A percentile compares a stretch with the other conserved stretches of the same genome.
Evolutionary conservation across 2,797 vertebrate genomes (phyloP).

Genomic region (Pipistrellus nathusii): DNA sequence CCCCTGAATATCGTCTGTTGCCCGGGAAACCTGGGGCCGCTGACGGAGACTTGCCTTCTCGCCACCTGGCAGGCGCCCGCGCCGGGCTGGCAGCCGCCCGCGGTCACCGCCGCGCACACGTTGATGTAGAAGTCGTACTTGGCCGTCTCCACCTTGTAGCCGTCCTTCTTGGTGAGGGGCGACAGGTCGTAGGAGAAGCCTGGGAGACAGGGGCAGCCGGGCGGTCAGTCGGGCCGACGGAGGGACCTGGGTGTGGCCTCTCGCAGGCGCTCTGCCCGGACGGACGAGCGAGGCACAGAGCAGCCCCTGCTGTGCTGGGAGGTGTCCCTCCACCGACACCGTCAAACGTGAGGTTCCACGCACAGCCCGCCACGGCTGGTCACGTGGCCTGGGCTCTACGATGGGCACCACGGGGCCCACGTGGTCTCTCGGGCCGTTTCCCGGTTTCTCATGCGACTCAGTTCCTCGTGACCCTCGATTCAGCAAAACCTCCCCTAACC

Average conservation of each 20-base stretch:
- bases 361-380: rapidly evolving
- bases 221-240: background rate
- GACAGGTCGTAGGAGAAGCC: slow-evolving; percentile 95
- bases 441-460: too few relatives aligned
- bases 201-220: slow-evolving; percentile 77
- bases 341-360: background rate
- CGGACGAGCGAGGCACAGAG: background rate
- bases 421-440: background rate
- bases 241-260: too few relatives aligned
- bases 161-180: slow-evolving; percentile 89
- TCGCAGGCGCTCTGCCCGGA: background rate
- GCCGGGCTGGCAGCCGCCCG: slow-evolving; percentile 84
- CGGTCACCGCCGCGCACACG: slow-evolving; percentile 90
- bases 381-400: background rate
- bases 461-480: too few relatives aligned
- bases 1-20: background rate
- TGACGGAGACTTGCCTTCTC: slow-evolving; percentile 85
- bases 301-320: rapidly evolving
- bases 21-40: background rate
- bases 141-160: slow-evolving; percentile 87
- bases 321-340: rapidly evolving
- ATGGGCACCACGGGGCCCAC: rapidly evolving
- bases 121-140: slow-evolving; percentile 93
- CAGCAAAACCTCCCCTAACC: background rate
- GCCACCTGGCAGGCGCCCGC: slow-evolving; percentile 94